Percentiles rank a stretch among this genome's conserved stretches.
Evolutionary conservation across 2,888 invertebrate genomes (phyloP).

Genomic region (Subacronicta megacephala): DNA sequence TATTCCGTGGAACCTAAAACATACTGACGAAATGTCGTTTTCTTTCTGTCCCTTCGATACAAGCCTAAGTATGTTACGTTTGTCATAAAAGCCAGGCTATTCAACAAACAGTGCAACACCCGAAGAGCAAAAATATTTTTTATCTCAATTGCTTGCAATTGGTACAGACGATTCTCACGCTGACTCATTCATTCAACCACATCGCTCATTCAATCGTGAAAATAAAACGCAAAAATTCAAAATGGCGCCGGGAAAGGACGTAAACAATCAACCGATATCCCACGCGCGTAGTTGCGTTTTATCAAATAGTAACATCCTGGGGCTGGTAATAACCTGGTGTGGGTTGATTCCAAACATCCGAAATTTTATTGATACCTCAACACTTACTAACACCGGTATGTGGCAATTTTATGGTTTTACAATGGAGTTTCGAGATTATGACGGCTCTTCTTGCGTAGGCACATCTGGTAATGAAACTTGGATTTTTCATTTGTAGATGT

Average conservation of each 20-base stretch:
- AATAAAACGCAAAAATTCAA: conserved; percentile 67
- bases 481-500: neutral
- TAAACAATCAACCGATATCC: conserved; percentile 72
- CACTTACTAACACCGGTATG: conserved; percentile 32
- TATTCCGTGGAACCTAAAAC: too few species aligned
- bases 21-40: too few species aligned
- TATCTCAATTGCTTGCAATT: conserved; percentile 48
- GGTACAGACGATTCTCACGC: conserved; percentile 40
- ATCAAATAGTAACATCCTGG: conserved; percentile 74
- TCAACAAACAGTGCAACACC: conserved; percentile 25
- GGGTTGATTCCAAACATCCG: conserved; percentile 64
- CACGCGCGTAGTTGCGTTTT: conserved; percentile 70
- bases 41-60: too few species aligned
- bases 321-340: conserved; percentile 54
- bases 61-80: too few species aligned
- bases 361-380: conserved; percentile 59
- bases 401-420: conserved; percentile 40
- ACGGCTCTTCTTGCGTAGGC: conserved; percentile 15
- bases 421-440: conserved; percentile 32
- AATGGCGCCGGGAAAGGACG: conserved; percentile 67
- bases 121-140: conserved; percentile 31
- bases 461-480: conserved; percentile 14
- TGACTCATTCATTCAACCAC: conserved; percentile 57
- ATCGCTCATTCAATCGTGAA: conserved; percentile 64
- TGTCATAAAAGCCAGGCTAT: neutral